phyloP scores from a whole-genome alignment of 2,113 vertebrate genomes.

The Prietella phreatophila region DNA sequence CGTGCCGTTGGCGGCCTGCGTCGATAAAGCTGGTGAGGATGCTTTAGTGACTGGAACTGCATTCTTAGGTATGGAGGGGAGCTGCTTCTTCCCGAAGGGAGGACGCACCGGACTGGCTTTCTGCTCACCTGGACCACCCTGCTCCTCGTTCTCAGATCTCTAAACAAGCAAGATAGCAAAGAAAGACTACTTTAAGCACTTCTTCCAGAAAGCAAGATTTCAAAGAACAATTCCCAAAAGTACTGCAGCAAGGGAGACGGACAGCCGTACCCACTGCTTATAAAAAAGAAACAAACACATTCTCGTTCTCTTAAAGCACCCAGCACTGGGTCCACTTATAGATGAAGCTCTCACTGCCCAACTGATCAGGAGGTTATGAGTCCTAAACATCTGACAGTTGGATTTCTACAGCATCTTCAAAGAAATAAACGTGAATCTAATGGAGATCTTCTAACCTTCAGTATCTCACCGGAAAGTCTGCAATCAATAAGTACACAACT shows the following conservation, averaged over 20 bases:
- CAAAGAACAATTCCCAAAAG: not conserved
- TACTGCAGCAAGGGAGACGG: not conserved
- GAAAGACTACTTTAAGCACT: not conserved
- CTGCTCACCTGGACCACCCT: slow-evolving; percentile 76
- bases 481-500: not conserved
- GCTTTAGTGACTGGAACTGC: slow-evolving; percentile 88
- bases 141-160: slow-evolving; percentile 89
- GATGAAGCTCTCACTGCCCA: not conserved
- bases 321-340: not conserved
- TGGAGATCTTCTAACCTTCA: not conserved
- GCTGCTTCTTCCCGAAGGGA: slow-evolving; percentile 85
- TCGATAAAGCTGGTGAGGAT: slow-evolving; percentile 73
- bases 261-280: not conserved
- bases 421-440: no score
- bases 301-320: not conserved
- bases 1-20: slow-evolving; percentile 88
- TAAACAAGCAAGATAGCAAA: slow-evolving; percentile 53
- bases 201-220: not conserved
- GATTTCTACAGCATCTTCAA: not conserved
- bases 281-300: no score
- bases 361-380: not conserved
- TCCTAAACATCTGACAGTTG: not conserved
- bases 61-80: slow-evolving; percentile 95
- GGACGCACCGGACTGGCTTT: slow-evolving; percentile 83
- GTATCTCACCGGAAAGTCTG: not conserved